phyloP scores from a whole-genome alignment of 1,140 invertebrate genomes.

The Planococcus citri region DNA sequence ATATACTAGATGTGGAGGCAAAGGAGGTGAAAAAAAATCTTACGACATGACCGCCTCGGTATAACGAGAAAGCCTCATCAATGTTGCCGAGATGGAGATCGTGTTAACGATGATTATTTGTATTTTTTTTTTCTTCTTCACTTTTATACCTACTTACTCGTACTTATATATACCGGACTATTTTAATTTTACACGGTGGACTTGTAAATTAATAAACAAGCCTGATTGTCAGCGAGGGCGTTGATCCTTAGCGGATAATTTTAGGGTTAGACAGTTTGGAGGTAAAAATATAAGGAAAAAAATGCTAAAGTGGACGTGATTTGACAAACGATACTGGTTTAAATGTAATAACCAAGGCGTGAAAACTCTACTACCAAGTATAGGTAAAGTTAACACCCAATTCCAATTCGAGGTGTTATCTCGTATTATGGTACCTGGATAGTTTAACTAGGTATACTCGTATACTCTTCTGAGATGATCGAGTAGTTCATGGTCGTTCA shows the following conservation, averaged over 20 bases:
- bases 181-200: slow-evolving; percentile 7
- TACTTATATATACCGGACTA: no score
- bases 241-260: background rate
- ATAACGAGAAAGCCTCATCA: background rate
- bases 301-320: background rate
- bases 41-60: background rate
- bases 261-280: background rate
- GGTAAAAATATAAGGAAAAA: background rate
- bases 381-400: background rate
- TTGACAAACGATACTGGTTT: slow-evolving; percentile 3
- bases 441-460: background rate
- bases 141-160: no score
- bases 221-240: background rate
- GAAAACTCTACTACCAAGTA: background rate
- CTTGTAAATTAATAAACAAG: slow-evolving; percentile 8
- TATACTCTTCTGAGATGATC: background rate
- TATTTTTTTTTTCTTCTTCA: background rate
- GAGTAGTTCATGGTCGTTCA: background rate
- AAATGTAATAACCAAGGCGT: background rate
- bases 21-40: background rate
- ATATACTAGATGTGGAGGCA: background rate
- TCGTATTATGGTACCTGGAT: no score
- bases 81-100: background rate
- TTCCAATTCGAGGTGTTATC: no score
- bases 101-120: slow-evolving; percentile 1